These are phyloP conservation scores for Argyresthia goedartella DNA, from an alignment of 2,888 invertebrate species.

Conservation along the genomic window DNA sequence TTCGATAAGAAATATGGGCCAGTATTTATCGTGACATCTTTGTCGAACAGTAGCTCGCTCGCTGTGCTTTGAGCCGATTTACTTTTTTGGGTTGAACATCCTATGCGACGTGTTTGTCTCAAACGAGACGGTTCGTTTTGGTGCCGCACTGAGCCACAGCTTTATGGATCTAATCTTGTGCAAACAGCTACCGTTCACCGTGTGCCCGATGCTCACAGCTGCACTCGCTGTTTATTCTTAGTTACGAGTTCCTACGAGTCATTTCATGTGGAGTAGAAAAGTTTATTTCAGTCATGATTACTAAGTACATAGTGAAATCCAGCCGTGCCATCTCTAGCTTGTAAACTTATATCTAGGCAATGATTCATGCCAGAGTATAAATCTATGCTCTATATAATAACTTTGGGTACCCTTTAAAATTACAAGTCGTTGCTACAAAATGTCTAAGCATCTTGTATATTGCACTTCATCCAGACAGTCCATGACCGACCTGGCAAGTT, in stretches of 20 bases:
- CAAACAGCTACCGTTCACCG: slow-evolving; percentile 33
- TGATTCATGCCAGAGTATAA: too few species aligned
- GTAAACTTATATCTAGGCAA: too few species aligned
- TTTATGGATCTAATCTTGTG: slow-evolving; percentile 46
- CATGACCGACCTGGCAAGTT: slow-evolving; percentile 11
- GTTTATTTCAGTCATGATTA: slow-evolving; percentile 23
- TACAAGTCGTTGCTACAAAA: background rate
- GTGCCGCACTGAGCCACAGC: slow-evolving; percentile 26
- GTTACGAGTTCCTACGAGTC: slow-evolving; percentile 25
- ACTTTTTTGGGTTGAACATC: background rate
- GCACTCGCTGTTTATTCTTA: slow-evolving; percentile 44
- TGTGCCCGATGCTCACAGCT: slow-evolving; percentile 19
- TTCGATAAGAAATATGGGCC: slow-evolving; percentile 1
- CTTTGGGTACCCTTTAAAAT: too few species aligned
- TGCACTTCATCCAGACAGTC: slow-evolving; percentile 6
- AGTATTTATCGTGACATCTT: background rate
- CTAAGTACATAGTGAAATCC: too few species aligned
- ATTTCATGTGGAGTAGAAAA: slow-evolving; percentile 24
- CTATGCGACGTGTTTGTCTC: too few species aligned
- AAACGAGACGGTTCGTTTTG: slow-evolving; percentile 16
- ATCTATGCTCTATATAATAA: too few species aligned
- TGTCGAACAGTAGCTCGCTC: background rate
- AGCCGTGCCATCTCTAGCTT: too few species aligned
- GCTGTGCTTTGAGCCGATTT: background rate
- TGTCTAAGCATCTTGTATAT: slow-evolving; percentile 4